Evolutionary conservation across 1,140 invertebrate genomes (phyloP).

Genomic region (Manduca sexta): DNA sequence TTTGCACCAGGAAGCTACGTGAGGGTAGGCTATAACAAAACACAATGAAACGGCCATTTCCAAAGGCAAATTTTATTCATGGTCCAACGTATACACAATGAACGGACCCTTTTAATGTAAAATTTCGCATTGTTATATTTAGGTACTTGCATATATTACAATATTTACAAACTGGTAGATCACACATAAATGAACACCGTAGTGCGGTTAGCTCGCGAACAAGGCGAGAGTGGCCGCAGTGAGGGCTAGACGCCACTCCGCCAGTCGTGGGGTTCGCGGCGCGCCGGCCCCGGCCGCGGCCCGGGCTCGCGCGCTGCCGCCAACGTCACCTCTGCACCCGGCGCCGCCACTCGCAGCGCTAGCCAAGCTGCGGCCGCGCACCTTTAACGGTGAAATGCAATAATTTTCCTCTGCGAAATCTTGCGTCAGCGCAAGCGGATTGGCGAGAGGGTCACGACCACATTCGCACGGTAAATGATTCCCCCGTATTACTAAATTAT

Average conservation of each 20-base stretch:
- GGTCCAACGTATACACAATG: constrained; percentile 70
- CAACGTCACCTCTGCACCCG: constrained; percentile 59
- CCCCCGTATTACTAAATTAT: constrained; percentile 78
- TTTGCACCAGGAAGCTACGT: neutral
- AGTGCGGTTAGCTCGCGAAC: constrained; percentile 52
- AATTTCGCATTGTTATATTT: constrained; percentile 59
- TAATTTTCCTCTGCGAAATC: constrained; percentile 85
- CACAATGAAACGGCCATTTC: constrained; percentile 37
- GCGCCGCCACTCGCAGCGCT: constrained; percentile 80
- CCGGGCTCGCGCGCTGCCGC: constrained; percentile 52
- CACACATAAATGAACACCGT: constrained; percentile 54
- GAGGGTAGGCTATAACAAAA: constrained; percentile 1
- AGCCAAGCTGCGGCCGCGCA: constrained; percentile 82
- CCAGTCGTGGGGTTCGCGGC: constrained; percentile 18
- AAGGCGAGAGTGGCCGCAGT: constrained; percentile 40
- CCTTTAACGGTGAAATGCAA: constrained; percentile 88
- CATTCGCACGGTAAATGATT: constrained; percentile 92
- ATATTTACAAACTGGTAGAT: constrained; percentile 66
- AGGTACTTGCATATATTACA: constrained; percentile 55
- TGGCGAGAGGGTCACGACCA: constrained; percentile 82
- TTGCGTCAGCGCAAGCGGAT: constrained; percentile 80
- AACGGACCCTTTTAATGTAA: constrained; percentile 69
- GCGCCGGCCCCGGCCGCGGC: constrained; percentile 45
- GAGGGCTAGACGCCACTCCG: constrained; percentile 32
- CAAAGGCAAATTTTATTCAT: constrained; percentile 70